phyloP scores from a whole-genome alignment of 2,888 invertebrate genomes.

The Tipula vernalis region DNA sequence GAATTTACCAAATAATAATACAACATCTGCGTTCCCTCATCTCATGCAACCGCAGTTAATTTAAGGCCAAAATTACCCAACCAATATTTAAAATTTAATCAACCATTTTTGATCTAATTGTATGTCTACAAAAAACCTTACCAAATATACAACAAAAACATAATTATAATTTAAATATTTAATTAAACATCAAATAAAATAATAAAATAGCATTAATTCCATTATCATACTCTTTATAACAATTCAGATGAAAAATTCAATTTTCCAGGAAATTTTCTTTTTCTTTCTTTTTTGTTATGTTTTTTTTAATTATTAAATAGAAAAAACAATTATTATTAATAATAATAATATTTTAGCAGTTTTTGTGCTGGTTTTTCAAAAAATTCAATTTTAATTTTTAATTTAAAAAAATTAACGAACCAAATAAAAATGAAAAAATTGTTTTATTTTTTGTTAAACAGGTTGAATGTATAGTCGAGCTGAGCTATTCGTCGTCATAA shows the following conservation, averaged over 20 bases:
- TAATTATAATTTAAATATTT: background rate
- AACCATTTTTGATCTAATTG: background rate
- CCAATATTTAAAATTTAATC: background rate
- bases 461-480: background rate
- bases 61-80: background rate
- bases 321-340: background rate
- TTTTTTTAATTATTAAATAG: background rate
- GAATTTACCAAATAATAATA: too few species aligned
- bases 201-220: background rate
- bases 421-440: background rate
- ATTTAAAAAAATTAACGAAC: constrained; percentile 4
- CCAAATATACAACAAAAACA: background rate
- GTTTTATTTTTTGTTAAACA: background rate
- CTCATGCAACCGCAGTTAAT: too few species aligned
- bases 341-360: background rate
- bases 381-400: constrained; percentile 4
- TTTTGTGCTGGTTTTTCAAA: background rate
- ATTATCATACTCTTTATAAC: background rate
- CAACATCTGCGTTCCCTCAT: too few species aligned
- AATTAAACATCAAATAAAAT: background rate
- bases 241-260: background rate
- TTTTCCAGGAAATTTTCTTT: background rate
- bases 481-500: background rate
- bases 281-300: background rate
- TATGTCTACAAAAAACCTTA: background rate